phyloP scores from a whole-genome alignment of 2,797 vertebrate genomes.

The Chrysocyon brachyurus region DNA sequence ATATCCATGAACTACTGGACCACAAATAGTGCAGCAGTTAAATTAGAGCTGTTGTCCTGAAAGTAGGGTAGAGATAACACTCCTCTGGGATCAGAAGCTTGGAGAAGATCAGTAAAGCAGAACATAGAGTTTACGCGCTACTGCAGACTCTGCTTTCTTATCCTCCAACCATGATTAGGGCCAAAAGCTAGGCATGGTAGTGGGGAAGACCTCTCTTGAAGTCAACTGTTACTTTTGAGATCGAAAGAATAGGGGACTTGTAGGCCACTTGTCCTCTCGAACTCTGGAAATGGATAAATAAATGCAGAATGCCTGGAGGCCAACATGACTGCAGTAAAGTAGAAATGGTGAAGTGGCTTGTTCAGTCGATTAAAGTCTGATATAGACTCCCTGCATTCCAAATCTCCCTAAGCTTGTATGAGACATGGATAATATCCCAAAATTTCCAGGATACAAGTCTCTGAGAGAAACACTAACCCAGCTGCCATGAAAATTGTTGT shows the following conservation, averaged over 20 bases:
- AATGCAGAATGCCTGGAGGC: not conserved
- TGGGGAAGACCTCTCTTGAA: not conserved
- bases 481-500: not conserved
- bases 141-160: not conserved
- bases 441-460: not conserved
- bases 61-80: not conserved
- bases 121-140: not conserved
- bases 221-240: not conserved
- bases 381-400: not conserved
- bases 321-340: not conserved
- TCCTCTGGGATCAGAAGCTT: not conserved
- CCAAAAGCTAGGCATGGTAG: not conserved
- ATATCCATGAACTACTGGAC: not conserved
- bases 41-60: not conserved
- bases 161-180: rapidly evolving
- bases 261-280: not conserved
- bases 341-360: not conserved
- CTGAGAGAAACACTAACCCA: not conserved
- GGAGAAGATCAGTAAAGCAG: not conserved
- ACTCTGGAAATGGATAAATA: too few species aligned
- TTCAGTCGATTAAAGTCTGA: not conserved
- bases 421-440: not conserved
- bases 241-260: not conserved
- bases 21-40: not conserved
- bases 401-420: not conserved